Evolutionary conservation across 2,888 invertebrate species (phyloP).

Genomic region (Andrena bucephala): DNA sequence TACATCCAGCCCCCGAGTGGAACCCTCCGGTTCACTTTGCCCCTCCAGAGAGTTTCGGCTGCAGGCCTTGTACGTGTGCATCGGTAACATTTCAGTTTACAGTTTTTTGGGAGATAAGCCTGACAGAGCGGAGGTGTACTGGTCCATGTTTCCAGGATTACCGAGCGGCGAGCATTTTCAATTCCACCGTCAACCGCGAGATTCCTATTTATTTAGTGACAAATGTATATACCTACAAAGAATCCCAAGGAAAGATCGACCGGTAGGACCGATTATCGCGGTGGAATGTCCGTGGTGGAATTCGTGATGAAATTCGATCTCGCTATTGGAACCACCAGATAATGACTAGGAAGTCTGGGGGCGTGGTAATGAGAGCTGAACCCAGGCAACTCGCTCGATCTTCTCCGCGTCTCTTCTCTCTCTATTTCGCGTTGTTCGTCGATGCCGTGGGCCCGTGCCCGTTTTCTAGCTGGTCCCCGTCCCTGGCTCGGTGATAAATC

Average conservation of each 20-base stretch:
- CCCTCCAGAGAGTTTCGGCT: slow-evolving; percentile 32
- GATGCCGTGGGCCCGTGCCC: slow-evolving; percentile 37
- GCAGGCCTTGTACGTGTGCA: background rate
- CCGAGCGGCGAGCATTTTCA: background rate
- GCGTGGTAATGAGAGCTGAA: slow-evolving; percentile 81
- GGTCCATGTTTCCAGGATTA: too few relatives aligned
- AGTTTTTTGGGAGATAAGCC: background rate
- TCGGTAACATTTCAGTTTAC: background rate
- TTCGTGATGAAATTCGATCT: slow-evolving; percentile 76
- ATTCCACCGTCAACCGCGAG: background rate
- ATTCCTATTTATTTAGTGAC: too few relatives aligned
- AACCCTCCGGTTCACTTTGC: slow-evolving; percentile 53
- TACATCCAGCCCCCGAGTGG: slow-evolving; percentile 75
- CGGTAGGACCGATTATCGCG: slow-evolving; percentile 56
- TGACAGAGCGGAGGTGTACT: background rate
- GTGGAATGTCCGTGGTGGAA: slow-evolving; percentile 75
- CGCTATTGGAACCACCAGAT: slow-evolving; percentile 79
- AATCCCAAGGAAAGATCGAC: background rate
- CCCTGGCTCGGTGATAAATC: slow-evolving; percentile 80
- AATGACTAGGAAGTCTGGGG: slow-evolving; percentile 81
- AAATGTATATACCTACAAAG: too few relatives aligned
- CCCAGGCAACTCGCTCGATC: slow-evolving; percentile 46
- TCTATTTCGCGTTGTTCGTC: slow-evolving; percentile 50
- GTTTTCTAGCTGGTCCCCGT: slow-evolving; percentile 57
- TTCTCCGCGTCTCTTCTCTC: slow-evolving; percentile 60